Evolutionary conservation across 1,140 invertebrate species (phyloP).

Genomic region (Tribolium castaneum): DNA sequence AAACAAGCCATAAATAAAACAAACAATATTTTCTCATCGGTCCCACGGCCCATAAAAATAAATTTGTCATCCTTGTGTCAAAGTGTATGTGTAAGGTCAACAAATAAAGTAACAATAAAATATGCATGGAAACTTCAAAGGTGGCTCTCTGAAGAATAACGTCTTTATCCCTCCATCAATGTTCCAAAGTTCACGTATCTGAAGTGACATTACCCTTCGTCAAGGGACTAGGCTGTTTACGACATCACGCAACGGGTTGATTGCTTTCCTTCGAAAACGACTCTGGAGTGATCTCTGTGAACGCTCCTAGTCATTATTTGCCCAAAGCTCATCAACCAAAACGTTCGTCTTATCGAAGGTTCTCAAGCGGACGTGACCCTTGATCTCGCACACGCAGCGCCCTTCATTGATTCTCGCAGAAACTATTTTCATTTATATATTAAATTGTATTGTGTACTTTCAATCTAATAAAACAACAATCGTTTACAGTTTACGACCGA

Average conservation of each 20-base stretch:
- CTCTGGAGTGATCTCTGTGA: slow-evolving; percentile 50
- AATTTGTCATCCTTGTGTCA: slow-evolving; percentile 38
- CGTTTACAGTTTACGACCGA: slow-evolving; percentile 10
- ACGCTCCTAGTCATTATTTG: slow-evolving; percentile 53
- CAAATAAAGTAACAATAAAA: slow-evolving; percentile 36
- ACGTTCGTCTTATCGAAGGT: slow-evolving; percentile 34
- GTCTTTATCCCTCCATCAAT: slow-evolving; percentile 38
- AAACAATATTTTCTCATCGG: slow-evolving; percentile 39
- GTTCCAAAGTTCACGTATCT: slow-evolving; percentile 33
- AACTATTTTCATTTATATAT: not conserved
- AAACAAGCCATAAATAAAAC: slow-evolving; percentile 39
- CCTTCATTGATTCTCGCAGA: not conserved
- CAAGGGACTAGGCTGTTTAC: slow-evolving; percentile 49
- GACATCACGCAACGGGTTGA: slow-evolving; percentile 59
- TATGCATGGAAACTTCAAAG: slow-evolving; percentile 28
- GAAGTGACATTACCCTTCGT: slow-evolving; percentile 43
- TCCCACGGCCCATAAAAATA: slow-evolving; percentile 37
- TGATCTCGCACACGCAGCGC: not conserved
- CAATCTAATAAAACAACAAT: slow-evolving; percentile 19
- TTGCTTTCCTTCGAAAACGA: slow-evolving; percentile 54
- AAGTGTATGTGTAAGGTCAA: slow-evolving; percentile 27
- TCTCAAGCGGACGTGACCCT: slow-evolving; percentile 31
- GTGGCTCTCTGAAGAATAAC: slow-evolving; percentile 13
- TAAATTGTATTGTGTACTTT: slow-evolving; percentile 18
- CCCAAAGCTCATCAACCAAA: slow-evolving; percentile 52